Conservation (phyloP, 2,797 vertebrate genomes). For the Halcyon leucocephala region DNA sequence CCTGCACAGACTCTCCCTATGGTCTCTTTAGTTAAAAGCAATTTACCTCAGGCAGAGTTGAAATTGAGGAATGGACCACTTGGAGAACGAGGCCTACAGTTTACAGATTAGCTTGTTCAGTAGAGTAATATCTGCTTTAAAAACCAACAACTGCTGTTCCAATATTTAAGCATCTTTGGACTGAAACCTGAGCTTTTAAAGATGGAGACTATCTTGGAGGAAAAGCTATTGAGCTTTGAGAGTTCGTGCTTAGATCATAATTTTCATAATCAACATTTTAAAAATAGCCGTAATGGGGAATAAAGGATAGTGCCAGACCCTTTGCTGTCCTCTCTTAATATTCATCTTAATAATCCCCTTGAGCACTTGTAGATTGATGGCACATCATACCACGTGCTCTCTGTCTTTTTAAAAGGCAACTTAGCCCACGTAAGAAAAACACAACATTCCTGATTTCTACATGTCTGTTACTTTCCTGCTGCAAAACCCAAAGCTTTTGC, state of each 20-base stretch:
- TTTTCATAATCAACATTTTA: conserved; percentile 26
- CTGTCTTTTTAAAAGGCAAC: background rate
- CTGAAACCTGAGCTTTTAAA: background rate
- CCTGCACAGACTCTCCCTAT: background rate
- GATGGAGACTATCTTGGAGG: background rate
- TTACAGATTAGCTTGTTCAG: background rate
- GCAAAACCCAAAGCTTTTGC: background rate
- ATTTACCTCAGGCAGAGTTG: background rate
- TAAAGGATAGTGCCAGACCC: background rate
- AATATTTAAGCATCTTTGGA: background rate
- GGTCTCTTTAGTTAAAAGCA: background rate
- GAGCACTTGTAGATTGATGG: background rate
- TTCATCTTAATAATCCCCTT: background rate
- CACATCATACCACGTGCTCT: background rate
- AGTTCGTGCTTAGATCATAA: background rate
- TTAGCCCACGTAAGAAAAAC: background rate
- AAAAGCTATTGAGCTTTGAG: conserved; percentile 21
- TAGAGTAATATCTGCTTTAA: background rate
- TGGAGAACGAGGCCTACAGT: background rate
- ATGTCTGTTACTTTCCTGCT: background rate
- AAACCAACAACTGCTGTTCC: background rate
- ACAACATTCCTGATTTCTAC: background rate
- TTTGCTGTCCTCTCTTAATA: background rate
- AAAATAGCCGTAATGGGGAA: background rate
- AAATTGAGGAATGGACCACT: background rate